Conservation (phyloP, 2,888 invertebrate genomes). For the Tiliacea citrago region DNA sequence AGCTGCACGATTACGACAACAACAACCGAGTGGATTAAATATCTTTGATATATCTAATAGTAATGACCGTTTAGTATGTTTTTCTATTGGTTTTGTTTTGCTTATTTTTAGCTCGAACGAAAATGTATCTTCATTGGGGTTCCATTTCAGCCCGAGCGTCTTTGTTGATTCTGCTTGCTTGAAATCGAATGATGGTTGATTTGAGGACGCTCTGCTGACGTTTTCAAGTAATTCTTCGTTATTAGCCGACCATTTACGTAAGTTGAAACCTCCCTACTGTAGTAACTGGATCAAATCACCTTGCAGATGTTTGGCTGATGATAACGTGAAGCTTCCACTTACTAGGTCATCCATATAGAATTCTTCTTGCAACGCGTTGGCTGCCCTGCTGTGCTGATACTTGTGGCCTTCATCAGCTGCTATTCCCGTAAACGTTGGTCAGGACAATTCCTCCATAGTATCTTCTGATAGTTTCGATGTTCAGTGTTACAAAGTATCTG, state of each 20-base stretch:
- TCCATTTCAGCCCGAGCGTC: conserved; percentile 1
- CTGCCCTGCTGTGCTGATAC: background rate
- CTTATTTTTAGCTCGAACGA: conserved; percentile 2
- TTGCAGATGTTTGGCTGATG: background rate
- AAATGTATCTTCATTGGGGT: background rate
- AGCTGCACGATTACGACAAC: no score
- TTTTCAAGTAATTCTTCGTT: background rate
- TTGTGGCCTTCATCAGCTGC: background rate
- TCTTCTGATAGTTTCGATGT: background rate
- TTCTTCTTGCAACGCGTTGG: background rate
- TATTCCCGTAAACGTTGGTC: background rate
- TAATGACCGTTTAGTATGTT: background rate
- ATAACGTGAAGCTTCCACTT: background rate
- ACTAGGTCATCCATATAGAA: background rate
- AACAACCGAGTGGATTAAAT: conserved; percentile 4
- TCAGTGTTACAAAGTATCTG: background rate
- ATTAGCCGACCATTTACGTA: background rate
- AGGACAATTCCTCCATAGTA: background rate
- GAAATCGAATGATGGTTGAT: background rate
- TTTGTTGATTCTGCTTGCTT: background rate
- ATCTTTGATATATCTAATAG: background rate
- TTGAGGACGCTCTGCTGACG: background rate
- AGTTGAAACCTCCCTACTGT: background rate
- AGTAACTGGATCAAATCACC: background rate
- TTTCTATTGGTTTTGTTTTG: background rate